phyloP scores from a whole-genome alignment of 2,888 invertebrate species.

The Gnatocerus cornutus region DNA sequence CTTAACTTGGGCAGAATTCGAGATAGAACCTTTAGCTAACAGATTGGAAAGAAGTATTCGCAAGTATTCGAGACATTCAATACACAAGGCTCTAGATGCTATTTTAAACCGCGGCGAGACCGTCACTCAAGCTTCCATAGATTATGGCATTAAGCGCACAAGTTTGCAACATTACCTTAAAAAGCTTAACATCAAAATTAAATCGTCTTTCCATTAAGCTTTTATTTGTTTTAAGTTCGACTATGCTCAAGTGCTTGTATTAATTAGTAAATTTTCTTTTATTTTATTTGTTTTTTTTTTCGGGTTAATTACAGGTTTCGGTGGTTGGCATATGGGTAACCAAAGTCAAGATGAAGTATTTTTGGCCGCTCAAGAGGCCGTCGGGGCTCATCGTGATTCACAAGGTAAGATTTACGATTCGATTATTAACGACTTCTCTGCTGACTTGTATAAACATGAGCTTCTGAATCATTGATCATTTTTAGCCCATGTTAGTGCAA shows the following conservation, averaged over 20 bases:
- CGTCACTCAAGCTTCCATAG: conserved; percentile 72
- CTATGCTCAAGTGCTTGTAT: conserved; percentile 25
- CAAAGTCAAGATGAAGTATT: conserved; percentile 90
- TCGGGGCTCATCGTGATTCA: conserved; percentile 87
- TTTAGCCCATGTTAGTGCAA: conserved; percentile 52
- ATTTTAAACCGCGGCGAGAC: conserved; percentile 73
- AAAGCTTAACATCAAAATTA: conserved; percentile 72
- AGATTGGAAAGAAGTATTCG: conserved; percentile 57
- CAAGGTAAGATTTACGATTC: conserved; percentile 86
- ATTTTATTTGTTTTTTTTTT: conserved; percentile 43
- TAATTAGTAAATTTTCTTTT: conserved; percentile 19
- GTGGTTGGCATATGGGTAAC: conserved; percentile 88
- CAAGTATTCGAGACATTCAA: conserved; percentile 72
- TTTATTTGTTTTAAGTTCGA: conserved; percentile 23
- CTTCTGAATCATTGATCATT: conserved; percentile 12
- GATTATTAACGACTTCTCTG: conserved; percentile 60
- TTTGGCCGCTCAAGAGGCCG: conserved; percentile 86
- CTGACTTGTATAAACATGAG: conserved; percentile 54
- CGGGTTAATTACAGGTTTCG: conserved; percentile 79
- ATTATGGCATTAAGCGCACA: conserved; percentile 73
- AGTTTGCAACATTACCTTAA: conserved; percentile 74
- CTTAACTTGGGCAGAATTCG: conserved; percentile 49
- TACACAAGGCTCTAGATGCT: conserved; percentile 72
- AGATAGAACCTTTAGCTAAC: conserved; percentile 53
- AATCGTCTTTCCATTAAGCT: conserved; percentile 52